Evolutionary conservation across 2,888 invertebrate species (phyloP), one percentile per base, ranked within the genome.

Genomic region (Drepana falcataria): DNA sequence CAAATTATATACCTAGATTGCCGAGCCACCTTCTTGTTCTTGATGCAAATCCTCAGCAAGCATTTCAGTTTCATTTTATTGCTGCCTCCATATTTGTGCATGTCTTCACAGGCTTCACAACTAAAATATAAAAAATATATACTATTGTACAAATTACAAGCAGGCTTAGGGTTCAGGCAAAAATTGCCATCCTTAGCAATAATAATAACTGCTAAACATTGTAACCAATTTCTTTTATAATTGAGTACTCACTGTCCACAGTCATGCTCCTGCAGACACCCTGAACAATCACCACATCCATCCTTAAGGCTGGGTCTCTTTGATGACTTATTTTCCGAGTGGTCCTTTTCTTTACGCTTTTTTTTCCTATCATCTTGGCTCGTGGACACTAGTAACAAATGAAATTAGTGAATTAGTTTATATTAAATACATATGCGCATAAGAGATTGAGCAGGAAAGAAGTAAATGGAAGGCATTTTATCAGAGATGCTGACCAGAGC

Each of bases 11-110:
- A 91, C 91, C 91, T 91, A 4, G 89, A 85, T 48, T 79, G 85
- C 59, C 82, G 78, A 0, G 82, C 74, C 9, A 72, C 62, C 63
- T 87, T 87, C 63, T 84, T 89, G 57, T 63, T 82, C 61, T 90
- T 89, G 40, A 89, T 73, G 60, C 93, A 93, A 34, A 91, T 77
- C 61, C 89, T 83, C 68, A 91, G 86, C 55, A 87, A 87, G 60
- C 93, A 93, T 60, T 91, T 88, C 0, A 92, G 68, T 60, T 93
- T 93, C 37, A 91, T 62, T 63, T 91, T 87, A 56, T 90, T 88
- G 4, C 83, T 91, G 1, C 87, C 87, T 0, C 92, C 92, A 66
- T 90, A 92, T 69, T 92, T 93, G 63, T 87, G 92, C 68, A 92
- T 85, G 53, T 93, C 93, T 60, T 90, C 87, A 61, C 91, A 91